Evolutionary conservation across 92 coral and sea anemone species (phyloP).

Genomic region (Palythoa grandis): DNA sequence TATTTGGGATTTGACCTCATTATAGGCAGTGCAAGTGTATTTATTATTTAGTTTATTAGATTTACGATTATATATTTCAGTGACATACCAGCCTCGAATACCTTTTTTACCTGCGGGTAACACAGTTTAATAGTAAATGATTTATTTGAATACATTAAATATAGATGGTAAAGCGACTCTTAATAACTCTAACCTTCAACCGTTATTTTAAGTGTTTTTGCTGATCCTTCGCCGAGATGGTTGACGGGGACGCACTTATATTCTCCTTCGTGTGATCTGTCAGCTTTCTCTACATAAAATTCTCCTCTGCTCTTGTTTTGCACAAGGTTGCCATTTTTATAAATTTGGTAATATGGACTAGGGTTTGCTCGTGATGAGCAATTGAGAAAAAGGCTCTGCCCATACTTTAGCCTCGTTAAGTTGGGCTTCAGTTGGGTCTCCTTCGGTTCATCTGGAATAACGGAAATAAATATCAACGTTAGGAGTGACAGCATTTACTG

Average conservation of each 20-base stretch:
- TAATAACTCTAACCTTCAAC: slow-evolving; percentile 41
- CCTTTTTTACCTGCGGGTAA: too few species aligned
- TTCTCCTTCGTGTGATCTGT: slow-evolving; percentile 47
- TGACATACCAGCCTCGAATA: too few species aligned
- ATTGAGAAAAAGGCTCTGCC: slow-evolving; percentile 25
- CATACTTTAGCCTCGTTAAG: background rate
- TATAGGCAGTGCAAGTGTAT: too few species aligned
- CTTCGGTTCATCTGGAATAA: slow-evolving; percentile 12
- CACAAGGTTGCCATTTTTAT: slow-evolving; percentile 45
- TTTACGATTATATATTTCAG: too few species aligned
- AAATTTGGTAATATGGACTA: slow-evolving; percentile 49
- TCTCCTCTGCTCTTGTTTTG: slow-evolving; percentile 52
- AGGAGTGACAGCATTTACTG: background rate
- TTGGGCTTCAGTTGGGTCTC: slow-evolving; percentile 7
- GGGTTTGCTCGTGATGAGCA: slow-evolving; percentile 66
- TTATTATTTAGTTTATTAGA: too few species aligned
- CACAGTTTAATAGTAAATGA: too few species aligned
- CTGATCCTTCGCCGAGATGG: slow-evolving; percentile 52
- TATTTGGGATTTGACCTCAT: too few species aligned
- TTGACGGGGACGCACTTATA: slow-evolving; percentile 64
- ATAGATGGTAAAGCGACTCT: background rate
- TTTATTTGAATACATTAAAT: too few species aligned
- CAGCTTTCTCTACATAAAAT: slow-evolving; percentile 22
- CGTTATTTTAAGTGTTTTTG: slow-evolving; percentile 39
- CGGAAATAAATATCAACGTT: background rate